Conservation (phyloP, 64 coral and sea anemone species). For the Montipora capricornis region DNA sequence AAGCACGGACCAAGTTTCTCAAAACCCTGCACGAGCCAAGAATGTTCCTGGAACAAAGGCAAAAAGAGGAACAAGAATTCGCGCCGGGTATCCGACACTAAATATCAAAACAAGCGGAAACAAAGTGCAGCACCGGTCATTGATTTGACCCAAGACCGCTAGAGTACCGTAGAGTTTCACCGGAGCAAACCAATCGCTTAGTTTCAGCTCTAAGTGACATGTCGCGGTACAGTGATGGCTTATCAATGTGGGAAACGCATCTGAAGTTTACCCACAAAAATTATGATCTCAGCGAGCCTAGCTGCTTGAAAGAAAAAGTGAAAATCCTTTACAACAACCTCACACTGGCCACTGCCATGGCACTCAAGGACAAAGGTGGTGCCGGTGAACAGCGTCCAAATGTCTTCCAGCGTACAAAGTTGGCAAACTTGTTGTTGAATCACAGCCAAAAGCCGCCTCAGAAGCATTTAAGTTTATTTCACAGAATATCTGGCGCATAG, state of each 20-base stretch:
- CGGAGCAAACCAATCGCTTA: neutral
- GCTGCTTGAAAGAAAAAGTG: neutral
- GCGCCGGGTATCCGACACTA: neutral
- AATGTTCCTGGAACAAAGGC: constrained; percentile 26
- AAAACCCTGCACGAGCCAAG: too few relatives aligned
- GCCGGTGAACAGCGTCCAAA: constrained; percentile 2
- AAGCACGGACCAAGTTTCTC: too few relatives aligned
- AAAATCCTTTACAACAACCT: neutral
- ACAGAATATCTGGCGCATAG: neutral
- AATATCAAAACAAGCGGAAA: neutral
- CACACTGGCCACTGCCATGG: constrained; percentile 9
- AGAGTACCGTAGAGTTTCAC: neutral
- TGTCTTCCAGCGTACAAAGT: constrained; percentile 4
- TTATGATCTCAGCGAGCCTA: neutral
- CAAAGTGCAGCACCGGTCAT: too few relatives aligned
- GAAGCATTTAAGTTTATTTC: neutral
- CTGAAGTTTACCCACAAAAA: neutral
- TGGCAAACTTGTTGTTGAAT: constrained; percentile 5
- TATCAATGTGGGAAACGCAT: constrained; percentile 22
- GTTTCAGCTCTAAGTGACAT: neutral
- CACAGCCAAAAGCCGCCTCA: neutral
- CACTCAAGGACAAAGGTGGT: constrained; percentile 22
- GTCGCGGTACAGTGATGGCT: neutral
- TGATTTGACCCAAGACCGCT: neutral
- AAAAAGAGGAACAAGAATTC: neutral